Base-by-base conservation (phyloP, 1,140 invertebrate species). In the Drosophila busckii region DNA sequence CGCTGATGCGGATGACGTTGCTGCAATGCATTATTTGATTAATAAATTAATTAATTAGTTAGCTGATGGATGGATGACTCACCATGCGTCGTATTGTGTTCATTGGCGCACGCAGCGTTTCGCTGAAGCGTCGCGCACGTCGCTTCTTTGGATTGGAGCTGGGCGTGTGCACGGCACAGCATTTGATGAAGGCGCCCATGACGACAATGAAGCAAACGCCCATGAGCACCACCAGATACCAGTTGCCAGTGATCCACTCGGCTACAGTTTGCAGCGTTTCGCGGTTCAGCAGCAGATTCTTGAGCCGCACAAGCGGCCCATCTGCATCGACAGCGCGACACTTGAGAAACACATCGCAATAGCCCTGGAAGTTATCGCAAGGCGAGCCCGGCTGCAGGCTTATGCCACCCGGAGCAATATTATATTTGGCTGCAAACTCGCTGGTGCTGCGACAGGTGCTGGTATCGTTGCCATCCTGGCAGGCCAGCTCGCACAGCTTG, bases 171-270 rank as follows among this genome's bases (percentile, higher is more conserved):
- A 99, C 98, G 8, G 98, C 98, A 89, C 98, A 99, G 86, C 98
- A 98, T 88, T 99, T 99, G 69, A 99, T 98, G 88, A 99, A 99
- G n/a, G 97, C 88, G 15, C 96, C 97, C 97, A 99, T 99, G 69
- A 97, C 93, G 53, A 98, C 93, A 4, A 99, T 93, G 71, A 99
- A 94, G 22, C 91, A 93, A 37, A 99, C 93, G 12, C 94, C 93
- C 88, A 97, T 95, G 4, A 99, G 88, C 52, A 99, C 89, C 45
- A 98, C 97, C 4, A 94, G 95, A 95, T 97, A 99, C 98, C 98
- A 99, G 76, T 96, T 94, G 86, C 95, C 95, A 13, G 94, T 96
- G 22, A 97, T 92, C 95, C 95, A 97, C 87, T 96, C 93, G 38
- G 94, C 93, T 44, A 98, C 92, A 3, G 93, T 93, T 23, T 92